Conservation (phyloP, 2,888 invertebrate species). For the Leptopilina syphax region DNA sequence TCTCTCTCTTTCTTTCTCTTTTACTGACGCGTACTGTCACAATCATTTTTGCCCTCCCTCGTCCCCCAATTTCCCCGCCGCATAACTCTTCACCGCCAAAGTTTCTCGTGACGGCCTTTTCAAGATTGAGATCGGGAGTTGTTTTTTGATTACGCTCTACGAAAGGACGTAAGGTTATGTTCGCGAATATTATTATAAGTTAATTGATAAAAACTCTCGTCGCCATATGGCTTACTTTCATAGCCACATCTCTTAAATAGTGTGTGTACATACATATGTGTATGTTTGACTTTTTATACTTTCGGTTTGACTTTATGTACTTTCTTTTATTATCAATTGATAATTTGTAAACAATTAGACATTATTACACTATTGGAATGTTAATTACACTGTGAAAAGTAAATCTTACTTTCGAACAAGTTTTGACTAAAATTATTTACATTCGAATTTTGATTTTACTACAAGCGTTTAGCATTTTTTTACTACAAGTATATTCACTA, state of each 20-base stretch:
- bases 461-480: too few species aligned
- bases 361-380: too few species aligned
- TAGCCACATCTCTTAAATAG: neutral
- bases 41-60: constrained; percentile 14
- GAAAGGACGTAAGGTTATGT: constrained; percentile 33
- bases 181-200: constrained; percentile 14
- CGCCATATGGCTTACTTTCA: neutral
- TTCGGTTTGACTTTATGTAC: neutral
- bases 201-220: constrained; percentile 16
- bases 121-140: constrained; percentile 31
- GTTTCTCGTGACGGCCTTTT: constrained; percentile 30
- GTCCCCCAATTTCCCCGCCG: neutral
- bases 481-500: too few species aligned
- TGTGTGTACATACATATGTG: neutral
- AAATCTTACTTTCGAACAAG: too few species aligned
- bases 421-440: too few species aligned
- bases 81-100: constrained; percentile 33
- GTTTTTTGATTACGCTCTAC: constrained; percentile 36
- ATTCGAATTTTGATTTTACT: too few species aligned
- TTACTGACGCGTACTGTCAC: neutral
- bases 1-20: neutral
- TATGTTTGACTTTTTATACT: neutral
- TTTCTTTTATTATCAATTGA: neutral
- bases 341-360: too few species aligned
- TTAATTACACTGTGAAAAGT: too few species aligned